phyloP scores from a whole-genome alignment of 2,113 vertebrate genomes.

The Amphilophus citrinellus region DNA sequence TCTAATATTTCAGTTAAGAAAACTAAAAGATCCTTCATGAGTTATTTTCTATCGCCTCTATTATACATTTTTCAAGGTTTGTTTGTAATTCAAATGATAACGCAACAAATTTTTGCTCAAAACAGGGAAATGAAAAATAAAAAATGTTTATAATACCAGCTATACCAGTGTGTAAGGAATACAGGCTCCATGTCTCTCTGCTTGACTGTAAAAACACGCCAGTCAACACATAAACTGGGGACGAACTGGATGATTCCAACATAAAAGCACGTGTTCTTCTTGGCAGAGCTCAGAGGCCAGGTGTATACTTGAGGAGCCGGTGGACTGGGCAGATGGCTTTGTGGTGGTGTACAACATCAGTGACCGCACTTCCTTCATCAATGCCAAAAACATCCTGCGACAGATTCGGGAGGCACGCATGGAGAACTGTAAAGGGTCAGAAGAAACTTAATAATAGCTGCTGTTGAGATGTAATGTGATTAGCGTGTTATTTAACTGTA shows the following conservation, averaged over 20 bases:
- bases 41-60: too few species aligned
- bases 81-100: neutral
- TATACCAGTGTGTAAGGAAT: neutral
- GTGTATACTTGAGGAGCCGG: slow-evolving; percentile 79
- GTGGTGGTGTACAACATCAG: slow-evolving; percentile 85
- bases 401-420: slow-evolving; percentile 78
- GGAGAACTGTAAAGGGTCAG: slow-evolving; percentile 82
- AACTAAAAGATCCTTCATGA: neutral
- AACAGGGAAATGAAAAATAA: neutral
- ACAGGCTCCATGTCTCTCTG: neutral
- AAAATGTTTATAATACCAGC: neutral
- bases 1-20: neutral
- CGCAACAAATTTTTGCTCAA: neutral
- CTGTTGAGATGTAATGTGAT: neutral
- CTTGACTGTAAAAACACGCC: neutral
- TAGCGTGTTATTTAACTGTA: neutral
- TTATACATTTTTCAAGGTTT: too few species aligned
- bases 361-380: slow-evolving; percentile 79
- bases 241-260: neutral
- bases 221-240: neutral
- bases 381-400: slow-evolving; percentile 77
- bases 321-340: slow-evolving; percentile 84
- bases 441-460: neutral
- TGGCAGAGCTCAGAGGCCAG: slow-evolving; percentile 72
- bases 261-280: slow-evolving; percentile 1